Conservation (phyloP, 2,888 invertebrate species). For the Meandrusa payeni region DNA sequence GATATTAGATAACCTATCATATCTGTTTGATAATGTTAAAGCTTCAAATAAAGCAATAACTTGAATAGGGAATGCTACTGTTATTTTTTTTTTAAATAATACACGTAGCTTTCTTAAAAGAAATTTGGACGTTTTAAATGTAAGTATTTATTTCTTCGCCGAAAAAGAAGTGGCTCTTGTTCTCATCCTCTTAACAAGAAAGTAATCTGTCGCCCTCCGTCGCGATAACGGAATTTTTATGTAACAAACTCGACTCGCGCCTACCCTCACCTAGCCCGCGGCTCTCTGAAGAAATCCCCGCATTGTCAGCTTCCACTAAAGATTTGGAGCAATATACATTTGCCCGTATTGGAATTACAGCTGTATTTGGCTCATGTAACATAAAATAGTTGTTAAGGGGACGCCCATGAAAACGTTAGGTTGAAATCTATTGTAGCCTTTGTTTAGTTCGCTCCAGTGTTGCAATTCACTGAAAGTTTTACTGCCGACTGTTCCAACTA, state of each 20-base stretch:
- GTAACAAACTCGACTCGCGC: conserved; percentile 76
- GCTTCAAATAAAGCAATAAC: too few relatives aligned
- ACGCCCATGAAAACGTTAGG: conserved; percentile 61
- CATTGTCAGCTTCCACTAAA: conserved; percentile 73
- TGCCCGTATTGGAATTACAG: conserved; percentile 73
- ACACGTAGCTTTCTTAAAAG: conserved; percentile 13
- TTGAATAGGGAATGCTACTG: too few relatives aligned
- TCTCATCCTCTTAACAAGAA: conserved; percentile 79
- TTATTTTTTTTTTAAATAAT: conserved; percentile 22
- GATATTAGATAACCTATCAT: too few relatives aligned
- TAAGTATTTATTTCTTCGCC: conserved; percentile 65
- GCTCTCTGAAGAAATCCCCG: conserved; percentile 70
- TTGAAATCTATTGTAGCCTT: conserved; percentile 58
- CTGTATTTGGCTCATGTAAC: conserved; percentile 71
- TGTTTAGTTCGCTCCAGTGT: conserved; percentile 70
- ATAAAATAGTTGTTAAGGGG: conserved; percentile 75
- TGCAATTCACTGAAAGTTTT: conserved; percentile 73
- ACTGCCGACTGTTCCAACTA: conserved; percentile 54
- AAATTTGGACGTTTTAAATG: conserved; percentile 35
- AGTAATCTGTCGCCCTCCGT: conserved; percentile 78
- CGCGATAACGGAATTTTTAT: conserved; percentile 79
- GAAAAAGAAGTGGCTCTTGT: conserved; percentile 74
- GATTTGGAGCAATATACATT: conserved; percentile 75
- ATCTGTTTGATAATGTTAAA: too few relatives aligned
- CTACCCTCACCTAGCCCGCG: conserved; percentile 76